Base-by-base conservation (phyloP, 2,888 invertebrate genomes). In the Pegoplata infirma region DNA sequence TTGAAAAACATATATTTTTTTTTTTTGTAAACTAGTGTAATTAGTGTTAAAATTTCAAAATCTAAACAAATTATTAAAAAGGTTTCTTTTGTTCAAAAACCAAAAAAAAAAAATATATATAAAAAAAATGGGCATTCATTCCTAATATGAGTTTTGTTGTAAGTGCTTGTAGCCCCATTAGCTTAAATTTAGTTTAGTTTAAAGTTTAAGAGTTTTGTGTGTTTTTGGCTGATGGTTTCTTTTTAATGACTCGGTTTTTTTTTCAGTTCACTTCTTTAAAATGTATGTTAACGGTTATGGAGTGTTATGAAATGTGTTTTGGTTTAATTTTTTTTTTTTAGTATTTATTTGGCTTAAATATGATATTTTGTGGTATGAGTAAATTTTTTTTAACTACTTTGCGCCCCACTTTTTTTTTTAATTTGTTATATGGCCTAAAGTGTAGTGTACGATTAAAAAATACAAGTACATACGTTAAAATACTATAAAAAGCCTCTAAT, bases 261-360 rank as follows among this genome's bases (percentile, higher is more conserved):
- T 56, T 14, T 72, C 58, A 59, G 44, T 59, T 66, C 44, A 66
- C 53, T 69, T 69, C 59, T 66, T 71, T 77, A 44, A 76, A 77
- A 78, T 68, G 67, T 78, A 32, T 78, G 74, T 74, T 78, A 78
- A 78, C 74, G 47, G 74, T 78, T 74, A 74, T 40, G 23, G 55
- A 64, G 47, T 78, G 69, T 78, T 78, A 74, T 69, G 69, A 78
- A 74, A 78, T 78, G 6, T 67, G n/a, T 53, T 16, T 19, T n/a
- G n/a, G n/a, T n/a, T n/a, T n/a, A n/a, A 53, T 40, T 16, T 67
- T 56, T 23, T 16, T 19, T 40, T 40, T 40, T 40, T 40, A 5
- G n/a, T 44, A 44, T 53, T 56, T 21, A 53, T 61, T 68, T 59
- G 58, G 47, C 67, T 49, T 49, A 40, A 47, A 32, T 61, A 16